These are phyloP conservation scores for Nautilus pompilius DNA, from an alignment of 1,140 invertebrate species.

Conservation along the genomic window DNA sequence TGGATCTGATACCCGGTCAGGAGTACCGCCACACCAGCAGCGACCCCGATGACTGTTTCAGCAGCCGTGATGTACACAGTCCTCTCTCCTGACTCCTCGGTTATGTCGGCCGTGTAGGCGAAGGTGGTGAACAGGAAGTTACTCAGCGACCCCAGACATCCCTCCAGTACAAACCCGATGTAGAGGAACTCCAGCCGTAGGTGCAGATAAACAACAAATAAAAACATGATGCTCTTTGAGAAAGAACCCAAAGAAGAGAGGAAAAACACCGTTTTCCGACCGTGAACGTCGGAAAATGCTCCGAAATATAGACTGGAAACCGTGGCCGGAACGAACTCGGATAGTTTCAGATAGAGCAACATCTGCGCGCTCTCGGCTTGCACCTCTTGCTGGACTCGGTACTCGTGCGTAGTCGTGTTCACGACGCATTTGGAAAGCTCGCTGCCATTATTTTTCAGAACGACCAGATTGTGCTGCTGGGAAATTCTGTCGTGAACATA, in stretches of 20 bases:
- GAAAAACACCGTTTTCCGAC: background rate
- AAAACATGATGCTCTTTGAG: background rate
- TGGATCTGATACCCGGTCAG: no score
- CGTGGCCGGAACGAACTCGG: no score
- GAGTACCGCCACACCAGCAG: background rate
- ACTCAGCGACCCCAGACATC: conserved; percentile 1
- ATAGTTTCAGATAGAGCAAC: no score
- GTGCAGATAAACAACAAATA: background rate
- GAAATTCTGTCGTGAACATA: no score
- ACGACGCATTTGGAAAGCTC: no score
- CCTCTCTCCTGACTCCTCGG: background rate
- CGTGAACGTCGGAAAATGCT: background rate
- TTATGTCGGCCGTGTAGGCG: conserved; percentile 13
- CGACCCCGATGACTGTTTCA: background rate
- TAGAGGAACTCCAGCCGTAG: background rate
- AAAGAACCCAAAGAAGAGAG: background rate
- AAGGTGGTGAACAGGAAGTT: conserved; percentile 3
- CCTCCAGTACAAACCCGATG: background rate
- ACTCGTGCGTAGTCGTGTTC: no score
- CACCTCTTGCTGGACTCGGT: no score
- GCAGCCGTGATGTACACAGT: conserved; percentile 6
- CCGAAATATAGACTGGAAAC: no score
- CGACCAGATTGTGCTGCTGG: no score
- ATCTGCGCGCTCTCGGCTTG: no score
- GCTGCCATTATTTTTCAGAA: no score